Evolutionary conservation across 2,888 invertebrate genomes (phyloP), one percentile per base, ranked within the genome.

Genomic region (Lacanobia wlatinum): DNA sequence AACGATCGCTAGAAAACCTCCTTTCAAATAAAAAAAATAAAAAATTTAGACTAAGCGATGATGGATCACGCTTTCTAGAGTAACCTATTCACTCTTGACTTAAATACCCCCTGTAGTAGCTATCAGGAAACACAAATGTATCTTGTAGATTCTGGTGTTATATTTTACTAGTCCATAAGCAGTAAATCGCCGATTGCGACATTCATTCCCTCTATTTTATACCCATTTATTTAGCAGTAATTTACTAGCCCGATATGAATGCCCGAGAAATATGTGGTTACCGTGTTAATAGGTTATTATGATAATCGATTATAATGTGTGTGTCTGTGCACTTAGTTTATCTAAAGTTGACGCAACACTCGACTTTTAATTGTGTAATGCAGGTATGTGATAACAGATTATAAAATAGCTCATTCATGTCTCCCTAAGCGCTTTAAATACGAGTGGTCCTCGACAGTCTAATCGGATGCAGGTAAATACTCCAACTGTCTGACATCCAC

Each of bases 321-420:
- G 21, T 43, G 14, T 14, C 9, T 28, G 21, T 50, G 43, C 12
- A 40, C n/a, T 40, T n/a, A 21, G 14, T n/a, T 61, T 74, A 76
- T 74, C 69, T 43, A 34, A 16, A 50, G 40, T 55, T 68, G 55
- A 74, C n/a, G 76, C 60, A 50, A 23, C n/a, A 43, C 76, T 74
- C 43, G 5, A 56, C n/a, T 34, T 21, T 43, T 55, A 34, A 75
- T 76, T 50, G 69, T 38, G 34, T 68, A 60, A 75, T 74, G 7
- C 23, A 40, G 75, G 40, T 64, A 56, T 28, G 16, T 52, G 65
- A 58, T 65, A 73, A 52, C 9, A 12, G 10, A 16, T 28, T 50
- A n/a, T 23, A n/a, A 34, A 21, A 34, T n/a, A 14, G 21, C 4
- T n/a, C 12, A 38, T 56, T 56, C 23, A 50, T 8, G 21, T 23